Conservation (phyloP, 2,113 vertebrate species). For the Scomber colias region DNA sequence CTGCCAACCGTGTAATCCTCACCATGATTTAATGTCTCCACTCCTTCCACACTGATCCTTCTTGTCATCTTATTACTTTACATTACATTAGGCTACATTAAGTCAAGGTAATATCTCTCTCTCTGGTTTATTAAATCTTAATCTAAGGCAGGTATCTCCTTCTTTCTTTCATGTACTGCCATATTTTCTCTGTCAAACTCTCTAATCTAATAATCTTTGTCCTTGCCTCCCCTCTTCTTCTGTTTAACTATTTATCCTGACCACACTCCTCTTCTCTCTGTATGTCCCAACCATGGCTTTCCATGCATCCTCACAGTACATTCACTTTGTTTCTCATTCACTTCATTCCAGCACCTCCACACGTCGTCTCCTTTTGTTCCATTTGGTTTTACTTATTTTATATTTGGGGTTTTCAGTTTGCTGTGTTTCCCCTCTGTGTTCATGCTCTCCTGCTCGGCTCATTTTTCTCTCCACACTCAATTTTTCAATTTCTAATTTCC, state of each 20-base stretch:
- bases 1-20: slow-evolving; percentile 46
- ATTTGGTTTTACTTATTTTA: no score
- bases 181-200: background rate
- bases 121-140: background rate
- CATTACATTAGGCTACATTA: background rate
- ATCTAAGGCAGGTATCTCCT: background rate
- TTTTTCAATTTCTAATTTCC: no score
- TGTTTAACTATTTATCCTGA: background rate
- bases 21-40: slow-evolving; percentile 16
- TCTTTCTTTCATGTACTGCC: background rate
- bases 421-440: no score
- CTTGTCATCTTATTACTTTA: slow-evolving; percentile 7
- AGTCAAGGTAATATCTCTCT: background rate
- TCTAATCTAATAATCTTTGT: background rate
- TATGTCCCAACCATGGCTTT: no score
- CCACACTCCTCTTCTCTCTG: background rate
- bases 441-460: no score
- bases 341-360: no score
- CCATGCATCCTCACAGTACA: no score
- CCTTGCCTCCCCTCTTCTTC: background rate
- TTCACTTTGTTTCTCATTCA: no score
- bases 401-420: no score
- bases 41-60: slow-evolving; percentile 19
- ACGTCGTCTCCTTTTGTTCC: no score
- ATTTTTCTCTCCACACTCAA: no score